phyloP scores from a whole-genome alignment of 2,797 vertebrate species.

The Melopsittacus undulatus region DNA sequence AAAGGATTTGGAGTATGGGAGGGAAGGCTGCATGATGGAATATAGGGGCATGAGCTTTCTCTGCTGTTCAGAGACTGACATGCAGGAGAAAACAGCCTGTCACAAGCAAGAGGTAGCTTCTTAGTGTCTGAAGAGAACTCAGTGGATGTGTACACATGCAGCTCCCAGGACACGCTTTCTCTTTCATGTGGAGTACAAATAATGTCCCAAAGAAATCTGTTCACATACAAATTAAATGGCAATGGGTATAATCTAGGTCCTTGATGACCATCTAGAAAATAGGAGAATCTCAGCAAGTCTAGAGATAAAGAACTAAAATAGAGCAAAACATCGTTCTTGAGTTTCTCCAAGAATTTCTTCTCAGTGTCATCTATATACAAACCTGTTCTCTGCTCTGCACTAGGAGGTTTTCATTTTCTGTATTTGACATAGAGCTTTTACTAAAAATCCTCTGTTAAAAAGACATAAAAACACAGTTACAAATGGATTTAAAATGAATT shows the following conservation, averaged over 20 bases:
- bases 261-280: not conserved
- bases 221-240: not conserved
- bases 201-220: not conserved
- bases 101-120: not conserved
- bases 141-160: not conserved
- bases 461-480: not conserved
- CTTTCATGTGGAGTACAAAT: not conserved
- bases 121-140: not conserved
- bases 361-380: not conserved
- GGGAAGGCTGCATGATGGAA: not conserved
- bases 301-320: not conserved
- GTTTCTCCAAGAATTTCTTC: slow-evolving; percentile 11
- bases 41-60: not conserved
- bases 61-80: not conserved
- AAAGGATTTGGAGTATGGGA: not conserved
- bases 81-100: not conserved
- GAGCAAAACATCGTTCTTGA: not conserved
- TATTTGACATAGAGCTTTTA: not conserved
- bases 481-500: slow-evolving; percentile 7
- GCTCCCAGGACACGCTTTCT: not conserved
- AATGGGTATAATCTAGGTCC: not conserved
- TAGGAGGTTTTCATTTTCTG: not conserved
- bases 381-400: not conserved
- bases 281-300: not conserved
- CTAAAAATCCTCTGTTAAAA: not conserved